These are phyloP conservation scores for Lynx canadensis DNA, from an alignment of 2,113 vertebrate genomes.

Conservation along the genomic window DNA sequence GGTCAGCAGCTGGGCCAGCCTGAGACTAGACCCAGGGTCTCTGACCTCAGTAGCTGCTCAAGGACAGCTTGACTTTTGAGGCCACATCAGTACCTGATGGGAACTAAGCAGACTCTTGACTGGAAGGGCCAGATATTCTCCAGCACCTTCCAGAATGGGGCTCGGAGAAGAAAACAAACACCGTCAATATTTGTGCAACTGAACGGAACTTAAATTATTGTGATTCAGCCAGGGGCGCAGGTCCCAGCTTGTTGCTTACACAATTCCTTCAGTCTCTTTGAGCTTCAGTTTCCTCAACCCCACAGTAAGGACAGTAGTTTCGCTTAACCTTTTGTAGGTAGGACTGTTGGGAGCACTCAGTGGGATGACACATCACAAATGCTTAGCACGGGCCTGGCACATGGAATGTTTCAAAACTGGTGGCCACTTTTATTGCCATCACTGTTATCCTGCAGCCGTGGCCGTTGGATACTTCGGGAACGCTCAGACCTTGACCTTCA, in stretches of 20 bases:
- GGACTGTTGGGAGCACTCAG: not conserved
- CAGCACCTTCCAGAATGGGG: not conserved
- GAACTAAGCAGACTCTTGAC: not conserved
- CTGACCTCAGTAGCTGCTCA: not conserved
- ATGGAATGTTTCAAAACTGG: not conserved
- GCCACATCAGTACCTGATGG: not conserved
- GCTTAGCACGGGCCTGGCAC: not conserved
- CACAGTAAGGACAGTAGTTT: not conserved
- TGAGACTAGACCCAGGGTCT: not conserved
- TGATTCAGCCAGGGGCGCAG: not conserved
- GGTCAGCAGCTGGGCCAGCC: not conserved
- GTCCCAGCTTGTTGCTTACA: not conserved
- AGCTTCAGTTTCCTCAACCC: not conserved
- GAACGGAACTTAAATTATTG: not conserved
- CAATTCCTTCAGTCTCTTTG: not conserved
- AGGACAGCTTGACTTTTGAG: not conserved
- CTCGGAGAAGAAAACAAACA: not conserved
- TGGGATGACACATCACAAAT: not conserved
- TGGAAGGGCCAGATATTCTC: not conserved
- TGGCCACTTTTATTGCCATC: not conserved
- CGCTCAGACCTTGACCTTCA: not conserved
- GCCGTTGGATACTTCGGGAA: not conserved
- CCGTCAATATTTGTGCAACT: not conserved
- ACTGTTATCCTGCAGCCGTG: rapidly evolving
- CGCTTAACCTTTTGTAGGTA: not conserved